These are phyloP conservation scores for Lutjanus campechanus DNA, from an alignment of 2,797 vertebrate genomes.

Conservation along the genomic window DNA sequence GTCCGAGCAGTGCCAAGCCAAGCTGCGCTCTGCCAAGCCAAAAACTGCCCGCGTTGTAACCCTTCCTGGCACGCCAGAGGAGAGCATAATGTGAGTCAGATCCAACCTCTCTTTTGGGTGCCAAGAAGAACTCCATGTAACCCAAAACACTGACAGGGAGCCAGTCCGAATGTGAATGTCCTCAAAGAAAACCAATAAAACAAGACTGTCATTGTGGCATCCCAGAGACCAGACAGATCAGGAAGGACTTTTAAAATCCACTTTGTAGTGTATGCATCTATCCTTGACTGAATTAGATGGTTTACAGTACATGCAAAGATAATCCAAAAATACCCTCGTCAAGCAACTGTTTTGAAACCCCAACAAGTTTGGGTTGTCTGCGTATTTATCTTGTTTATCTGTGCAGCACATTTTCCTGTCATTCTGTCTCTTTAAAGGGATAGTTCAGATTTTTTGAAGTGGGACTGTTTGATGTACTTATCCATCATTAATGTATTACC, in stretches of 20 bases:
- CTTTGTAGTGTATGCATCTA: conserved; percentile 70
- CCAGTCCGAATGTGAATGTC: conserved; percentile 82
- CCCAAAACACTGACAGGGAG: conserved; percentile 79
- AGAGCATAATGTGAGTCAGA: conserved; percentile 74
- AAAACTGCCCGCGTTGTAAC: conserved; percentile 79
- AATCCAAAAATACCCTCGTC: conserved; percentile 68
- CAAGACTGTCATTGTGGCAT: conserved; percentile 84
- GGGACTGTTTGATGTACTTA: too few relatives aligned
- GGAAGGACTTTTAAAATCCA: conserved; percentile 63
- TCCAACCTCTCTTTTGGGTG: conserved; percentile 79
- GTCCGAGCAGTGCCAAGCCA: conserved; percentile 74
- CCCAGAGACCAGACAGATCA: conserved; percentile 69
- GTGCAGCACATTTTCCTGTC: conserved; percentile 11
- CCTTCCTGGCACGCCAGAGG: conserved; percentile 72
- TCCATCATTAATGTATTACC: too few relatives aligned
- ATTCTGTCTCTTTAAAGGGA: not conserved
- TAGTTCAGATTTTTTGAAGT: too few relatives aligned
- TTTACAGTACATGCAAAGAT: conserved; percentile 64
- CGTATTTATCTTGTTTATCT: conserved; percentile 63
- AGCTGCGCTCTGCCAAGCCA: conserved; percentile 76
- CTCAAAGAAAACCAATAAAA: conserved; percentile 84
- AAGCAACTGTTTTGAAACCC: conserved; percentile 42
- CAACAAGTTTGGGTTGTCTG: conserved; percentile 43
- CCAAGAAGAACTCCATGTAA: conserved; percentile 84
- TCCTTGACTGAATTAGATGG: conserved; percentile 70